These are phyloP conservation scores for Antheraea assamensis DNA, from an alignment of 2,888 invertebrate genomes.

Conservation along the genomic window DNA sequence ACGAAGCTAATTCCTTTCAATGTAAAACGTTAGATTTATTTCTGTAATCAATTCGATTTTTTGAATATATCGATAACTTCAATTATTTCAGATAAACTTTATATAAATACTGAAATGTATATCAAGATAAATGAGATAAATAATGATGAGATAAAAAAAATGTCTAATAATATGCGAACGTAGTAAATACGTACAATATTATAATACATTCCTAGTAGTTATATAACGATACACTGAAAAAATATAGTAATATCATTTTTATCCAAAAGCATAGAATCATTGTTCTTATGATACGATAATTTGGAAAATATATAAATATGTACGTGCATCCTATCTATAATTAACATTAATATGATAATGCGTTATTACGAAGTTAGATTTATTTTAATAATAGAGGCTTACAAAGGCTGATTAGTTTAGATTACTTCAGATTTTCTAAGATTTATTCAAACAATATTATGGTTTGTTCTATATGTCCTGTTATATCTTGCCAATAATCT, in stretches of 20 bases:
- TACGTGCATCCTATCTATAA: neutral
- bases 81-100: neutral
- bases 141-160: neutral
- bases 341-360: no score
- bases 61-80: neutral
- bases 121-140: slow-evolving; percentile 9
- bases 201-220: neutral
- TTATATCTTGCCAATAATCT: neutral
- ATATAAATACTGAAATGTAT: neutral
- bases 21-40: neutral
- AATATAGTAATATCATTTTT: neutral
- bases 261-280: neutral
- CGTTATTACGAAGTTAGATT: neutral
- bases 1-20: neutral
- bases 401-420: slow-evolving; percentile 2
- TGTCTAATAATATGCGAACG: neutral
- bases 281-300: neutral
- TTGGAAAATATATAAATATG: neutral
- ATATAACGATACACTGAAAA: neutral
- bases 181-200: neutral
- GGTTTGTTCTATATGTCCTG: neutral
- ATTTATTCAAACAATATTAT: neutral
- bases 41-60: neutral
- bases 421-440: neutral
- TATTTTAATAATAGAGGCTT: neutral